A percentile compares a stretch with the other conserved stretches of the same genome.
Evolutionary conservation across 2,797 vertebrate genomes (phyloP).

Genomic region (Muscicapa striata): DNA sequence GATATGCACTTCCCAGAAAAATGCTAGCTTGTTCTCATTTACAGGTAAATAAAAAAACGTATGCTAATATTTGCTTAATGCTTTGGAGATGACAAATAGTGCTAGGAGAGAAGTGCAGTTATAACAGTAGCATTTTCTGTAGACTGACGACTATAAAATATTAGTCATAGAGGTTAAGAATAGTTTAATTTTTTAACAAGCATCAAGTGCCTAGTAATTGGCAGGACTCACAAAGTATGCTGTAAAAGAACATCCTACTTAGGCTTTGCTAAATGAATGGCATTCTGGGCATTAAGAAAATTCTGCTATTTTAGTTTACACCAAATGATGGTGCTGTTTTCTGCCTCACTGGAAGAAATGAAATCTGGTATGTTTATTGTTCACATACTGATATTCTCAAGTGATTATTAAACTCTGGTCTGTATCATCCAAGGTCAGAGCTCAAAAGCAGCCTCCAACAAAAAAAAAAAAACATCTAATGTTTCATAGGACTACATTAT

Average conservation of each 20-base stretch:
- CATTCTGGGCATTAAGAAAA: background rate
- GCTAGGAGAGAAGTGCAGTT: background rate
- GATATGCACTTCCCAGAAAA: background rate
- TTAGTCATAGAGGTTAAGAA: background rate
- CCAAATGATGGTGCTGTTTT: slow-evolving; percentile 10
- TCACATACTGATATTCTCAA: slow-evolving; percentile 29
- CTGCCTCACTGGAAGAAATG: background rate
- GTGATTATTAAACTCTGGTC: slow-evolving; percentile 38
- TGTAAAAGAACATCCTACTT: background rate
- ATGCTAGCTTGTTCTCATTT: background rate
- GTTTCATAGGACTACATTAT: background rate
- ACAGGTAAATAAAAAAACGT: background rate
- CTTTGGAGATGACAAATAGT: background rate
- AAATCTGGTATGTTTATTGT: slow-evolving; percentile 16
- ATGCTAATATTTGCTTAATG: background rate
- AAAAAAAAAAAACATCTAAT: background rate
- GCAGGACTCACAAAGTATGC: background rate
- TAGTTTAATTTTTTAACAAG: background rate
- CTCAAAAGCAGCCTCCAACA: background rate
- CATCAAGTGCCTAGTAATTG: background rate
- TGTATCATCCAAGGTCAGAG: slow-evolving; percentile 37
- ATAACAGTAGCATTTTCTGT: background rate
- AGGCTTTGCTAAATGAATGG: background rate
- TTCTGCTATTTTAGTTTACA: background rate
- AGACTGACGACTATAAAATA: background rate